These are phyloP conservation scores for Octodon degus DNA, from an alignment of 2,113 vertebrate genomes.

Conservation along the genomic window DNA sequence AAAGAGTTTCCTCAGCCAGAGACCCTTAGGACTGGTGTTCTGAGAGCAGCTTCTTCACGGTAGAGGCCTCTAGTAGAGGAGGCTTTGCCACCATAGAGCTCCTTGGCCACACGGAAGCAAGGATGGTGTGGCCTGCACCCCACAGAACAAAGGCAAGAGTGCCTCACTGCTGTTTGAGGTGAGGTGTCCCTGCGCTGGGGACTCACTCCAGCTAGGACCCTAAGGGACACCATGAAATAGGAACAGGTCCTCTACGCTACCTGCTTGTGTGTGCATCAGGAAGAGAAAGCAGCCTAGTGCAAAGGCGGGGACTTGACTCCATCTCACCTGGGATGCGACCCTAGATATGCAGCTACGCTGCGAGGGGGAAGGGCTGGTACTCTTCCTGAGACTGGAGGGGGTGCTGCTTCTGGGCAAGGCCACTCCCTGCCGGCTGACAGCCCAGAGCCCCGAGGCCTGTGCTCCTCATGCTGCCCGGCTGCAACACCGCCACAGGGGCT, in stretches of 20 bases:
- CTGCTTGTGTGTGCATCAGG: neutral
- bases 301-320: neutral
- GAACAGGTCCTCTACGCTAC: neutral
- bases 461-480: neutral
- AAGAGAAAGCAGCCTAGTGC: neutral
- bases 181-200: neutral
- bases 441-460: neutral
- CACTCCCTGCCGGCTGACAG: neutral
- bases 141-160: neutral
- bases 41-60: neutral
- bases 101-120: neutral
- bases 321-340: neutral
- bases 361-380: no score
- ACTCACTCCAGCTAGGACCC: neutral
- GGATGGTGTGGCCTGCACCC: neutral
- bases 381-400: no score
- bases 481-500: neutral
- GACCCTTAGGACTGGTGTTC: neutral
- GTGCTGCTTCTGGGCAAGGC: rapidly evolving
- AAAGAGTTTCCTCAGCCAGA: neutral
- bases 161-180: no score
- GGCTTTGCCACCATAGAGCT: neutral
- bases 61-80: neutral
- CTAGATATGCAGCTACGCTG: neutral
- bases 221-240: neutral